A percentile compares a stretch with the other conserved stretches of the same genome.
These are phyloP conservation scores for Latrodectus hesperus DNA, from an alignment of 2,888 invertebrate species.

Conservation along the genomic window DNA sequence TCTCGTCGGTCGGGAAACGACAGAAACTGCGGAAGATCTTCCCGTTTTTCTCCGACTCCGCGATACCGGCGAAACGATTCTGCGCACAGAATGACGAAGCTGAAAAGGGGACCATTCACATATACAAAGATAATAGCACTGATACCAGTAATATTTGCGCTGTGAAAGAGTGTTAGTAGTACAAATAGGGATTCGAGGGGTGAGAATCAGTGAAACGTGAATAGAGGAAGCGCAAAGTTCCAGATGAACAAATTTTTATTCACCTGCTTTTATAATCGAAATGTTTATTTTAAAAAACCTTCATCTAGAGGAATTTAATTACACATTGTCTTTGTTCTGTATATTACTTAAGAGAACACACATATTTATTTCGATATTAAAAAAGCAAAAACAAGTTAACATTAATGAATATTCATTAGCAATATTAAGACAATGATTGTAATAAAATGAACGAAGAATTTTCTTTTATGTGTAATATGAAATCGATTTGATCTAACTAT, in stretches of 20 bases:
- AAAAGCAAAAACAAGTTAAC: too few species aligned
- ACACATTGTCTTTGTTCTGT: too few species aligned
- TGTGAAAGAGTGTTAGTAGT: neutral
- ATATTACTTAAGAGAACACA: too few species aligned
- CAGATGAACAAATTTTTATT: slow-evolving; percentile 19
- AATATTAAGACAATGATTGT: too few species aligned
- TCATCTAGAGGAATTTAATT: too few species aligned
- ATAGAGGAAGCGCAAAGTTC: slow-evolving; percentile 1
- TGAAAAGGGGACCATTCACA: neutral
- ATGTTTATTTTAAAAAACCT: too few species aligned
- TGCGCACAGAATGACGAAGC: slow-evolving; percentile 47
- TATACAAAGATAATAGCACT: neutral
- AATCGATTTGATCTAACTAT: too few species aligned
- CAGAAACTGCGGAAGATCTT: slow-evolving; percentile 57
- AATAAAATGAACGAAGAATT: too few species aligned
- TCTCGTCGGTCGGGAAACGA: slow-evolving; percentile 53
- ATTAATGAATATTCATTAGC: too few species aligned
- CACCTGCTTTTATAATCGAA: neutral
- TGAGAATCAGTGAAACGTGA: neutral
- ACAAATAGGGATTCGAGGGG: neutral
- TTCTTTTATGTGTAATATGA: too few species aligned
- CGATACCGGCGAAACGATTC: slow-evolving; percentile 41
- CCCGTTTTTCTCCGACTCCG: slow-evolving; percentile 18
- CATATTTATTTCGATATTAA: too few species aligned
- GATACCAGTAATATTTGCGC: neutral